phyloP scores from a whole-genome alignment of 2,888 invertebrate species.

The Bombylius discolor region DNA sequence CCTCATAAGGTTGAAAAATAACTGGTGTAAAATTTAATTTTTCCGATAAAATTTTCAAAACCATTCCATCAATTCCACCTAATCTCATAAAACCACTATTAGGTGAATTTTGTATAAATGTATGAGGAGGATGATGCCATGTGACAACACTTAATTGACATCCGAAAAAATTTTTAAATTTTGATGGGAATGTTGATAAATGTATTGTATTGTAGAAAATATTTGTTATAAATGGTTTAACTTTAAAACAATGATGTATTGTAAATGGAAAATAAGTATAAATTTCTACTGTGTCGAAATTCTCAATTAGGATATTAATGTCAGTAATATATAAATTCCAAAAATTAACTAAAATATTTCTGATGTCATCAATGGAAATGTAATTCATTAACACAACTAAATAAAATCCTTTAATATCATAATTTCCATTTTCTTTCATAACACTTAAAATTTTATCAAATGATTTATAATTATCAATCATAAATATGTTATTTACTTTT shows the following conservation, averaged over 20 bases:
- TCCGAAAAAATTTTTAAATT: constrained; percentile 8
- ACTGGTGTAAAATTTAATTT: constrained; percentile 8
- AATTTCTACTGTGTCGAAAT: background rate
- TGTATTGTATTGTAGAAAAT: background rate
- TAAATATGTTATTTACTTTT: background rate
- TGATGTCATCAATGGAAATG: too few relatives aligned
- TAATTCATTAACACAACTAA: background rate
- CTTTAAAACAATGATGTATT: background rate
- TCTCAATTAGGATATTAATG: background rate
- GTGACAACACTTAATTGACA: constrained; percentile 8
- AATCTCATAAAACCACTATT: background rate
- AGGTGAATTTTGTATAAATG: background rate
- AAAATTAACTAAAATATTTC: background rate
- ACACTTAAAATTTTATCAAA: background rate
- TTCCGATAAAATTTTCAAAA: constrained; percentile 7
- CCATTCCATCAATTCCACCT: constrained; percentile 10
- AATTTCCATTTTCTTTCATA: background rate
- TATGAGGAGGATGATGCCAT: constrained; percentile 4
- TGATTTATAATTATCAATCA: background rate
- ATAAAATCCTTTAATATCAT: background rate
- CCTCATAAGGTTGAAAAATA: background rate
- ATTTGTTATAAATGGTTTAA: background rate
- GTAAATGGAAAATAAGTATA: background rate
- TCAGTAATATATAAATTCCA: background rate
- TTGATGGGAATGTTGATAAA: constrained; percentile 6